Evolutionary conservation across 2,113 vertebrate species (phyloP).

Genomic region (Willisornis vidua): DNA sequence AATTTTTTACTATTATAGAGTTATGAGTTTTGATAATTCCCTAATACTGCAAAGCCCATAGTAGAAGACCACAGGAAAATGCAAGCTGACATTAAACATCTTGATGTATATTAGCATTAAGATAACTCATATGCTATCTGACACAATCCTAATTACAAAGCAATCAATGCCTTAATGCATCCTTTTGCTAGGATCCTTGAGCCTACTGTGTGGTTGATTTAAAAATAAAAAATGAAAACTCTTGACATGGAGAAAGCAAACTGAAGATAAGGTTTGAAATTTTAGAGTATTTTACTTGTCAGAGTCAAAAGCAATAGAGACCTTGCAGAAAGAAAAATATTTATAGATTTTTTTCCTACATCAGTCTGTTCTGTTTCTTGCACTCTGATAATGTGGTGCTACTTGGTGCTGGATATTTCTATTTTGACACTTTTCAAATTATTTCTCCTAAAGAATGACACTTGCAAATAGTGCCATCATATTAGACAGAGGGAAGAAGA

Average conservation of each 20-base stretch:
- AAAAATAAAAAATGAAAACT: not conserved
- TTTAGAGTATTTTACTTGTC: not conserved
- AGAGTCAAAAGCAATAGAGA: not conserved
- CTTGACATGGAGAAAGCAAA: not conserved
- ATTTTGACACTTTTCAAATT: not conserved
- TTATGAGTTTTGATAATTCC: not conserved
- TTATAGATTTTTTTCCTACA: not conserved
- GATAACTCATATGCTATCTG: not conserved
- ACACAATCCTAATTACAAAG: not conserved
- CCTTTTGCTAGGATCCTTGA: not conserved
- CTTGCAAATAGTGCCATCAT: not conserved
- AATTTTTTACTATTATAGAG: not conserved
- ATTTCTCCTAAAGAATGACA: not conserved
- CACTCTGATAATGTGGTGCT: not conserved
- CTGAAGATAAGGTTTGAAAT: not conserved
- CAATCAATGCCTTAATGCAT: not conserved
- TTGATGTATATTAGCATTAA: not conserved
- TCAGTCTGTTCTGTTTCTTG: not conserved
- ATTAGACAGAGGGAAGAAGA: not conserved
- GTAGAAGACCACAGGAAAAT: not conserved
- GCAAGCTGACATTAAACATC: not conserved
- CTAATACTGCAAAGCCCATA: not conserved
- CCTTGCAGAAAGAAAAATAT: not conserved
- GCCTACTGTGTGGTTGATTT: not conserved
- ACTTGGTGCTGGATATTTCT: not conserved